These are phyloP conservation scores for Takifugu rubripes DNA, from an alignment of 2,797 vertebrate species.

Conservation along the genomic window DNA sequence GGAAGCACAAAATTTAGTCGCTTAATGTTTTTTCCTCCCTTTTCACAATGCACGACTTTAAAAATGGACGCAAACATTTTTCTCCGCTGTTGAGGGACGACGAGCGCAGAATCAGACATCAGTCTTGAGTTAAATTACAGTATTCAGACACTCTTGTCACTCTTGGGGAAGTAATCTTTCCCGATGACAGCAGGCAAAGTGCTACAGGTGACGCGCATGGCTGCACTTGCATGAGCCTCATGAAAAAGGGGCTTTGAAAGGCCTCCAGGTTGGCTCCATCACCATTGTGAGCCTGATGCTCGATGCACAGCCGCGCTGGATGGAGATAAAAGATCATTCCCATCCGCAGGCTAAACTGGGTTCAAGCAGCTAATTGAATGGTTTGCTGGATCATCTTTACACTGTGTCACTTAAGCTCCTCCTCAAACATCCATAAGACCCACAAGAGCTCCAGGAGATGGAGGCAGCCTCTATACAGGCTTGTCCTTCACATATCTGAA, in stretches of 20 bases:
- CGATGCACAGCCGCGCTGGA: conserved; percentile 11
- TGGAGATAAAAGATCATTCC: conserved; percentile 32
- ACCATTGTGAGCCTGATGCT: conserved; percentile 28
- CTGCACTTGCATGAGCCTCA: conserved; percentile 23
- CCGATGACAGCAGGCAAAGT: neutral
- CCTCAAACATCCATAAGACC: conserved; percentile 5
- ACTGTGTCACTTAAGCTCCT: conserved; percentile 3
- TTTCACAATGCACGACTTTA: neutral
- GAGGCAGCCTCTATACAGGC: neutral
- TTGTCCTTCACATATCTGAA: conserved; percentile 3
- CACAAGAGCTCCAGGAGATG: conserved; percentile 14
- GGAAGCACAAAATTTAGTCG: no score
- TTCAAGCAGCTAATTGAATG: conserved; percentile 18
- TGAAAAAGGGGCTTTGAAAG: conserved; percentile 45
- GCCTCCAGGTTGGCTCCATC: conserved; percentile 35
- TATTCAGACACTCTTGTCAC: conserved; percentile 2
- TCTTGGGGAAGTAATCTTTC: conserved; percentile 28
- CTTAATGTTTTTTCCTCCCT: no score
- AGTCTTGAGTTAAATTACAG: no score
- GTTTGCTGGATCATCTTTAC: conserved; percentile 3
- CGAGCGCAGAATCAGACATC: no score
- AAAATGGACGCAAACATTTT: no score
- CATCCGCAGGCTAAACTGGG: conserved; percentile 38
- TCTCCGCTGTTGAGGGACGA: no score
- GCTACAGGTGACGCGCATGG: conserved; percentile 28